Evolutionary conservation across 2,113 vertebrate genomes (phyloP).

Genomic region (Pterocles burchelli): DNA sequence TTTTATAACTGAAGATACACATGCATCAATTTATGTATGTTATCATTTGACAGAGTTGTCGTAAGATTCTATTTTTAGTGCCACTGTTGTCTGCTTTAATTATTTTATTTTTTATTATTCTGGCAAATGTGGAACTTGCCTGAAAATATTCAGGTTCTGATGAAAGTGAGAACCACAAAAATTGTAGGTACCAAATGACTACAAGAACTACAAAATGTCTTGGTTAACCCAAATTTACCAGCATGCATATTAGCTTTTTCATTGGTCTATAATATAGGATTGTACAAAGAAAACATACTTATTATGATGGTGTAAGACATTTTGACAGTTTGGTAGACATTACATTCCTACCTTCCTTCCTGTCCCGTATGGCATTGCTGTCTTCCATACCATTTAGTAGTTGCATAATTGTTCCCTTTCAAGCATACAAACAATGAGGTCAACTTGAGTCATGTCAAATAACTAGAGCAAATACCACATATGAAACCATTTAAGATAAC

Average conservation of each 20-base stretch:
- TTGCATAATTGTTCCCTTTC: constrained; percentile 66
- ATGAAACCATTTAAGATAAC: constrained; percentile 71
- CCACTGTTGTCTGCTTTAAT: constrained; percentile 31
- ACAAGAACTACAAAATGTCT: constrained; percentile 36
- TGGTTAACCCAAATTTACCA: constrained; percentile 37
- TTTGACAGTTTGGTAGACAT: not conserved
- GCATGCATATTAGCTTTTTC: not conserved
- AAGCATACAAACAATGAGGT: constrained; percentile 58
- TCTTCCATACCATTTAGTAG: constrained; percentile 28
- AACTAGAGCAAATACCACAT: constrained; percentile 52
- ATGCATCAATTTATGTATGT: not conserved
- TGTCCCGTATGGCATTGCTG: not conserved
- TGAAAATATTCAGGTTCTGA: constrained; percentile 62
- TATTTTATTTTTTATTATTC: constrained; percentile 33
- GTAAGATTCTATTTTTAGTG: constrained; percentile 21
- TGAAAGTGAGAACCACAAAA: constrained; percentile 66
- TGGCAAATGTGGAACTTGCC: constrained; percentile 44
- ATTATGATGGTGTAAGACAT: not conserved
- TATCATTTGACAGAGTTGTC: not conserved
- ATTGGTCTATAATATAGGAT: not conserved
- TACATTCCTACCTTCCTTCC: not conserved
- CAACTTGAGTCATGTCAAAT: constrained; percentile 60
- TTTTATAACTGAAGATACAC: not conserved
- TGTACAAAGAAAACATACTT: not conserved
- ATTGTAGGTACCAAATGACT: constrained; percentile 43